Evolutionary conservation across 2,797 vertebrate species (phyloP).

Genomic region (Tragelaphus eurycerus): DNA sequence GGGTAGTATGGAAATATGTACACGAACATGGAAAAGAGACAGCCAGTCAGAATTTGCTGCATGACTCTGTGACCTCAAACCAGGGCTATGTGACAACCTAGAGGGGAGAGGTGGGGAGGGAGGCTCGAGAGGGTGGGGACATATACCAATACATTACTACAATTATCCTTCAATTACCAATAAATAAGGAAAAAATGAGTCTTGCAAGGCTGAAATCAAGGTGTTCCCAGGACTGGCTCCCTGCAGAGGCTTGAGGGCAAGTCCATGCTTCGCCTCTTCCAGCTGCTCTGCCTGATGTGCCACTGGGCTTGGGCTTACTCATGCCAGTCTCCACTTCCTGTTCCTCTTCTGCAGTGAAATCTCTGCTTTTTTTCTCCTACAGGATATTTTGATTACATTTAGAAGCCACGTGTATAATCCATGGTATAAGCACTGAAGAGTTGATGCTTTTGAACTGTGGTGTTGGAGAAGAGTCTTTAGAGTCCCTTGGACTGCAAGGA

Average conservation of each 20-base stretch:
- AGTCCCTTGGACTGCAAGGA: not conserved
- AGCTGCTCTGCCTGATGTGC: not conserved
- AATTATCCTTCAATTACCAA: not conserved
- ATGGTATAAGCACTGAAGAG: not conserved
- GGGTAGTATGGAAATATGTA: not conserved
- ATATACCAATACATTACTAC: accelerated
- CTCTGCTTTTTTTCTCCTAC: not conserved
- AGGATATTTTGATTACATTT: not conserved
- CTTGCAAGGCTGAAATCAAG: not conserved
- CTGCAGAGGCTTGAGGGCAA: accelerated
- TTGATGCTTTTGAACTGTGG: not conserved
- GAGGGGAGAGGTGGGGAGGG: not conserved
- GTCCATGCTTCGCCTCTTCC: too few species aligned
- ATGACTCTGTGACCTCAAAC: not conserved
- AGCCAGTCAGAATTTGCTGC: accelerated
- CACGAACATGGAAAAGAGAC: not conserved
- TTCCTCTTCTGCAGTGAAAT: not conserved
- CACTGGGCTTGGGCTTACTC: accelerated
- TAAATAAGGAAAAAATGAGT: not conserved
- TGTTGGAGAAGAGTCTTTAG: not conserved
- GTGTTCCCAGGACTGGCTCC: not conserved
- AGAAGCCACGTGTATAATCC: not conserved
- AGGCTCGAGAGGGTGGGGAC: not conserved
- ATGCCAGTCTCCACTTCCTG: not conserved
- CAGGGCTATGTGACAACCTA: not conserved